Percentiles rank a stretch among this genome's conserved stretches.
Evolutionary conservation across 2,888 invertebrate species (phyloP).

Genomic region (Cantharis lateralis): DNA sequence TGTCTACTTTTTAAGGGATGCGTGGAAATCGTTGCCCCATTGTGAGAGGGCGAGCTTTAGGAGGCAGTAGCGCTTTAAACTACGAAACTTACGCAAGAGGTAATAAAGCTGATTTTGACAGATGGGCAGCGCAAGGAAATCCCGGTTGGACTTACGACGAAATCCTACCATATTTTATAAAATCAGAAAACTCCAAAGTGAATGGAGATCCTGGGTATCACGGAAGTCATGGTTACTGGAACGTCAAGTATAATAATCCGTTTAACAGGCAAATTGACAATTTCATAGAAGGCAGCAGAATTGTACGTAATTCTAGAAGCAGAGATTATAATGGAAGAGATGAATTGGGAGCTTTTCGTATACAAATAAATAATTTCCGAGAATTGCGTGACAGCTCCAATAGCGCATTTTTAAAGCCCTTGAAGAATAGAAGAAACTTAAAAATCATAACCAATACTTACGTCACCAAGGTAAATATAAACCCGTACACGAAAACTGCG

Average conservation of each 20-base stretch:
- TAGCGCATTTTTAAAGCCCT: neutral
- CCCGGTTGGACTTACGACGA: neutral
- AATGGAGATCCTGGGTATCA: neutral
- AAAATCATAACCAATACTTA: neutral
- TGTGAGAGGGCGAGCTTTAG: neutral
- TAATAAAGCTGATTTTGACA: neutral
- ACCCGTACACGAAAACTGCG: neutral
- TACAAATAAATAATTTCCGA: neutral
- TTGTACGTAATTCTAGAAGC: neutral
- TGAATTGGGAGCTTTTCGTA: neutral
- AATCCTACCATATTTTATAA: neutral
- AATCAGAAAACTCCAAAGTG: constrained; percentile 38
- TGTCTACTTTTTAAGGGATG: neutral
- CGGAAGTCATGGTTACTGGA: neutral
- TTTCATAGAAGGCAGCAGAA: neutral
- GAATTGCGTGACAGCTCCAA: neutral
- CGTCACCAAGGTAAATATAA: neutral
- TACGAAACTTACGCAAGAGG: neutral
- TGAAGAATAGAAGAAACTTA: neutral
- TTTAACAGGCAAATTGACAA: neutral
- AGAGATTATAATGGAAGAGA: neutral
- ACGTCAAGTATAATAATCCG: neutral
- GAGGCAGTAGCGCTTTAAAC: neutral
- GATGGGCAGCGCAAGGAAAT: neutral
- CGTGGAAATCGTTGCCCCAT: neutral